These are phyloP conservation scores for Euplexia lucipara DNA, from an alignment of 2,888 invertebrate species.

Conservation along the genomic window DNA sequence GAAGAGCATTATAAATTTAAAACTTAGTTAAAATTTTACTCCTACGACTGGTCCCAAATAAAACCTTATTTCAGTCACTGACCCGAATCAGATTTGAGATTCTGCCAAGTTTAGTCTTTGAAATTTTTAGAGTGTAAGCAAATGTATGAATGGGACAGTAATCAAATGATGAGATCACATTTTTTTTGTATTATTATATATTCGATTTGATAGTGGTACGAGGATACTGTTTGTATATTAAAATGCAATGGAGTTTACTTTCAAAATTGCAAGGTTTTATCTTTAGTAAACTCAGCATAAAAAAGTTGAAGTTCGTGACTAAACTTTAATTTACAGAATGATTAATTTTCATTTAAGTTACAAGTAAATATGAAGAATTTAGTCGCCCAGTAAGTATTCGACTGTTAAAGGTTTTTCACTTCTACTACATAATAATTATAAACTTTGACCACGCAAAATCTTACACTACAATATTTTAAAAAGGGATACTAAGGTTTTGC, in stretches of 20 bases:
- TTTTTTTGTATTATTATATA: conserved; percentile 25
- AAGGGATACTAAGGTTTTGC: too few species aligned
- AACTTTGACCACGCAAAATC: too few species aligned
- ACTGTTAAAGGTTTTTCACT: too few species aligned
- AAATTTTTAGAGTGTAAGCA: conserved; percentile 37
- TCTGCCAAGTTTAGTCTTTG: conserved; percentile 43
- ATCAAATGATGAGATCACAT: conserved; percentile 46
- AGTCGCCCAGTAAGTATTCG: too few species aligned
- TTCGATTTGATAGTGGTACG: not conserved
- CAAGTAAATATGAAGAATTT: too few species aligned
- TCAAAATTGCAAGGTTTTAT: not conserved
- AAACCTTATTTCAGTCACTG: conserved; percentile 40
- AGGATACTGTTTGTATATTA: not conserved
- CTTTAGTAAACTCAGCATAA: too few species aligned
- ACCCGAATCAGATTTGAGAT: conserved; percentile 47
- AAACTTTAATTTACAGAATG: too few species aligned
- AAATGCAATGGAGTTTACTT: not conserved
- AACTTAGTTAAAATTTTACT: conserved; percentile 28
- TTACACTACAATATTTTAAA: too few species aligned
- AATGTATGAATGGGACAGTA: conserved; percentile 27
- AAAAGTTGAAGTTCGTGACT: too few species aligned
- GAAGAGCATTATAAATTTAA: conserved; percentile 17
- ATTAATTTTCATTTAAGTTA: too few species aligned
- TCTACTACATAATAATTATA: too few species aligned
- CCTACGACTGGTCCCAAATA: conserved; percentile 21